A percentile compares a stretch with the other conserved stretches of the same genome.
These are phyloP conservation scores for Drosophila varians DNA, from an alignment of 1,140 invertebrate genomes.

Conservation along the genomic window DNA sequence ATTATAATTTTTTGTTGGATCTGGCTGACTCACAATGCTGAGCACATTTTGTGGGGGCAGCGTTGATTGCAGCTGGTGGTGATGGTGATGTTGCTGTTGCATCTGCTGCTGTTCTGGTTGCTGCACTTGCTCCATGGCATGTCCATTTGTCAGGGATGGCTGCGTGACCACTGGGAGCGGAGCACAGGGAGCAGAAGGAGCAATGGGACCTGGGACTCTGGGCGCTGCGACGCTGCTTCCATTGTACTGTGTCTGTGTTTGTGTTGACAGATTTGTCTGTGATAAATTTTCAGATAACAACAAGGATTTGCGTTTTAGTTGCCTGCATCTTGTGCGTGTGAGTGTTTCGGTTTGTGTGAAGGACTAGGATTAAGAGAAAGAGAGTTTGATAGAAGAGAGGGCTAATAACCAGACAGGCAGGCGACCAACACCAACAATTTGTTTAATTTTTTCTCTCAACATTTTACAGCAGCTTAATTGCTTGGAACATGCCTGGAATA, in stretches of 20 bases:
- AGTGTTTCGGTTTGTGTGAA: conserved; percentile 13
- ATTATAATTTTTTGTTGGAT: conserved; percentile 64
- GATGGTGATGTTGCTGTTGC: conserved; percentile 48
- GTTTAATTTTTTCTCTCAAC: conserved; percentile 39
- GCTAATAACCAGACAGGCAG: conserved; percentile 50
- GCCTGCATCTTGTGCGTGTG: conserved; percentile 34
- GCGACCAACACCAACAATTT: conserved; percentile 72
- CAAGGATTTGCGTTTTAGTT: conserved; percentile 80
- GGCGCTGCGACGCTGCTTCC: conserved; percentile 48
- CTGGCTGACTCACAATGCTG: conserved; percentile 74
- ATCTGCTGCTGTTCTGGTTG: conserved; percentile 40
- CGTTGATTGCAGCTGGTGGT: conserved; percentile 56
- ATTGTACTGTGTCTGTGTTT: conserved; percentile 76
- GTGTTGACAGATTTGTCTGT: conserved; percentile 83
- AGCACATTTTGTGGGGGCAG: conserved; percentile 73
- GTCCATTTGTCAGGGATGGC: conserved; percentile 76
- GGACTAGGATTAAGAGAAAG: conserved; percentile 46
- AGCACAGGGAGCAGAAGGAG: conserved; percentile 7
- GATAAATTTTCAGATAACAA: conserved; percentile 82
- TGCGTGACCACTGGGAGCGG: conserved; percentile 38
- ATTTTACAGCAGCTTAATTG: conserved; percentile 55
- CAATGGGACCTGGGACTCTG: conserved; percentile 44
- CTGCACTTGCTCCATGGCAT: conserved; percentile 73
- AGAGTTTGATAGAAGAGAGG: conserved; percentile 14
- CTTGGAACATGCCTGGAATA: conserved; percentile 61